Conservation (phyloP, 1,140 invertebrate genomes). For the Diprion similis region DNA sequence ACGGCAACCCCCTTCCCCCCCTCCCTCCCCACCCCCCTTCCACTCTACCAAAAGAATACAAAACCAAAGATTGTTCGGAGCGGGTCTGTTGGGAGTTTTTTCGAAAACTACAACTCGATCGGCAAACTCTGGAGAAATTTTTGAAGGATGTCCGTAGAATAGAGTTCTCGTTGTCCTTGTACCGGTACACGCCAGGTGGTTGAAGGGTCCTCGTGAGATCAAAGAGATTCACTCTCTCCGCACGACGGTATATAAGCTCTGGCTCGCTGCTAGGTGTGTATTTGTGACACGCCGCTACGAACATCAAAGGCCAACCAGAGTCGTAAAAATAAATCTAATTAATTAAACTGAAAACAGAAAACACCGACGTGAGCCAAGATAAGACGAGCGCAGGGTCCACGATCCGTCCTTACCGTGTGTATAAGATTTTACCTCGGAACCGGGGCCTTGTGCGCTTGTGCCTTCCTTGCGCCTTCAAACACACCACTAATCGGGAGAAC, state of each 20-base stretch:
- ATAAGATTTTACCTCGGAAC: background rate
- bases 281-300: constrained; percentile 31
- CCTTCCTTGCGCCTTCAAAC: background rate
- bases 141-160: background rate
- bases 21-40: too few relatives aligned
- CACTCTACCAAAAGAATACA: too few relatives aligned
- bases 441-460: background rate
- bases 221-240: background rate
- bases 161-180: background rate
- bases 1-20: background rate
- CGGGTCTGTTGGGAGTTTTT: too few relatives aligned
- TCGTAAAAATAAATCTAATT: constrained; percentile 37
- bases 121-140: background rate
- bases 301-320: constrained; percentile 34
- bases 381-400: constrained; percentile 29
- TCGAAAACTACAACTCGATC: background rate
- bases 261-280: constrained; percentile 26
- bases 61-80: too few relatives aligned
- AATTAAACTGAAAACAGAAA: constrained; percentile 34
- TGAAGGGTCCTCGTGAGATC: background rate
- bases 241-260: background rate
- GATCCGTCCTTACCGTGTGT: background rate
- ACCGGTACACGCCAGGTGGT: background rate
- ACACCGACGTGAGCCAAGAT: constrained; percentile 27
- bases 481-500: background rate